Conservation (phyloP, 2,113 vertebrate genomes). For the Eublepharis macularius region DNA sequence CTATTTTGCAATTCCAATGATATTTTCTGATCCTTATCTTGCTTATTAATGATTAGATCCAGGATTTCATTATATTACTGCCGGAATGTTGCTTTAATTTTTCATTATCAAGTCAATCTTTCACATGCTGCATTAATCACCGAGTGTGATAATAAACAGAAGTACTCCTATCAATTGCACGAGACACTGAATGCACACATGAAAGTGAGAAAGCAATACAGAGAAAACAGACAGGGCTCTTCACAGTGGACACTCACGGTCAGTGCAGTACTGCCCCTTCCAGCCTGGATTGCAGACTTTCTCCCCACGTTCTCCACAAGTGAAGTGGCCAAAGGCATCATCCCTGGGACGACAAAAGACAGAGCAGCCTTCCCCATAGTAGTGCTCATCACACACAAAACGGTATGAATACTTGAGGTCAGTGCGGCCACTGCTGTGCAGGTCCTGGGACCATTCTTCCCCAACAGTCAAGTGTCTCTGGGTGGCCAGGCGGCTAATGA, state of each 20-base stretch:
- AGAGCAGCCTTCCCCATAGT: conserved; percentile 96
- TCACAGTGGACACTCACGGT: conserved; percentile 81
- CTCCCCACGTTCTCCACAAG: conserved; percentile 93
- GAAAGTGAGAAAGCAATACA: not conserved
- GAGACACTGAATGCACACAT: not conserved
- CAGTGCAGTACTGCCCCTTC: conserved; percentile 97
- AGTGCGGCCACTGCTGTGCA: conserved; percentile 86
- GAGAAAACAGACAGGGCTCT: not conserved
- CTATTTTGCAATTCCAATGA: not conserved
- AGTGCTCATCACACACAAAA: conserved; percentile 95
- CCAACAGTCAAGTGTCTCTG: conserved; percentile 94
- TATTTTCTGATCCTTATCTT: not conserved
- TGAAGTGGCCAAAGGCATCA: conserved; percentile 96
- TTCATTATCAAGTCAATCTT: not conserved
- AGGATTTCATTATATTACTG: not conserved
- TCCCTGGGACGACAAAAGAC: conserved; percentile 96
- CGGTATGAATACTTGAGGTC: conserved; percentile 97
- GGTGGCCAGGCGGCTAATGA: conserved; percentile 94
- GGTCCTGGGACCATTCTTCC: conserved; percentile 95
- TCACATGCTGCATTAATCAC: not conserved
- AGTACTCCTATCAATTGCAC: not conserved
- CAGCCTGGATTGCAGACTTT: conserved; percentile 96
- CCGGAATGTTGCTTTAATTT: not conserved
- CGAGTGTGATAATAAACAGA: not conserved
- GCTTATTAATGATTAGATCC: not conserved